A percentile compares a stretch with the other conserved stretches of the same genome.
Evolutionary conservation across 1,140 invertebrate species (phyloP).

Genomic region (Triops cancriformis): DNA sequence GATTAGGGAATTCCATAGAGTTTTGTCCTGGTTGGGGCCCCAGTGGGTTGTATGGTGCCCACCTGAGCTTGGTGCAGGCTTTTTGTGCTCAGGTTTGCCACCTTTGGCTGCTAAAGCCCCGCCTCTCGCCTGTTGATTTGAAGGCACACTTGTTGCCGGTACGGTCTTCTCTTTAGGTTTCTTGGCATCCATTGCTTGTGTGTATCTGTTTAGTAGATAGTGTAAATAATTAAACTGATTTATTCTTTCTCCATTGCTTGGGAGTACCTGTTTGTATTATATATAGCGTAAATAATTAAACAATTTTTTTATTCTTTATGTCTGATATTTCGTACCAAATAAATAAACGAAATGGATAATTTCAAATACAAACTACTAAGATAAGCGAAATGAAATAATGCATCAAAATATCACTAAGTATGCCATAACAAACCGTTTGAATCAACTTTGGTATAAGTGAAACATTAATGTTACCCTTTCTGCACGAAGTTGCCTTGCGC

Average conservation of each 20-base stretch:
- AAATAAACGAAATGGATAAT: too few relatives aligned
- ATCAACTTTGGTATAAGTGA: background rate
- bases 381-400: too few relatives aligned
- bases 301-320: too few relatives aligned
- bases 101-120: slow-evolving; percentile 35
- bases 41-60: background rate
- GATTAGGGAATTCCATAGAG: slow-evolving; percentile 75
- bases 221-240: too few relatives aligned
- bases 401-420: too few relatives aligned
- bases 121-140: slow-evolving; percentile 17
- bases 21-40: slow-evolving; percentile 57
- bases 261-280: too few relatives aligned
- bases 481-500: slow-evolving; percentile 57
- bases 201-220: too few relatives aligned
- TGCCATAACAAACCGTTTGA: background rate
- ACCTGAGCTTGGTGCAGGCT: background rate
- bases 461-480: slow-evolving; percentile 50
- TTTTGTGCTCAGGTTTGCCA: background rate
- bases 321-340: too few relatives aligned
- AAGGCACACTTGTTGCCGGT: slow-evolving; percentile 25
- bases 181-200: slow-evolving; percentile 59
- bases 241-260: too few relatives aligned
- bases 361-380: too few relatives aligned
- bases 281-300: too few relatives aligned
- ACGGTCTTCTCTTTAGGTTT: slow-evolving; percentile 40